Conservation (phyloP, 2,888 invertebrate genomes). For the Notodonta dromedarius region DNA sequence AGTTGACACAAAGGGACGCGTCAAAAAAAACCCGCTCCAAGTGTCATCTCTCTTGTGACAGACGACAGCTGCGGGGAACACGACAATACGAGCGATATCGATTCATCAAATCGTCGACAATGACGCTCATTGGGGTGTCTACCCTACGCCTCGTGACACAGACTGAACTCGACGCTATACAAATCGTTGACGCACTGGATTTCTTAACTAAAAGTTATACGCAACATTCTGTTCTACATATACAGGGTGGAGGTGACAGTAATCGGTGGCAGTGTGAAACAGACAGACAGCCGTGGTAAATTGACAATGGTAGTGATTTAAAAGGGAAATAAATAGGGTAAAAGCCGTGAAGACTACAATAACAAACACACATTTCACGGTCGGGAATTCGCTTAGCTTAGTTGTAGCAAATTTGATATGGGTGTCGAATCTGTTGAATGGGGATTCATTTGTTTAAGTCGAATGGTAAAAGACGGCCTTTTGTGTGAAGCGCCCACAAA, state of each 20-base stretch:
- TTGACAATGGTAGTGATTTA: constrained; percentile 77
- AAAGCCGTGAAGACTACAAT: constrained; percentile 75
- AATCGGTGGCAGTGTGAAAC: constrained; percentile 54
- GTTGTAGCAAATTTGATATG: constrained; percentile 69
- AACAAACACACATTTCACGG: constrained; percentile 81
- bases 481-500: constrained; percentile 20
- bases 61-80: constrained; percentile 78
- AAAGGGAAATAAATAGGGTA: constrained; percentile 77
- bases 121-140: constrained; percentile 64
- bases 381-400: constrained; percentile 56
- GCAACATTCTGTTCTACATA: constrained; percentile 36
- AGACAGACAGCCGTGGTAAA: constrained; percentile 73
- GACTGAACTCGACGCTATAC: constrained; percentile 36
- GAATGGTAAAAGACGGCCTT: constrained; percentile 16
- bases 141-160: constrained; percentile 59
- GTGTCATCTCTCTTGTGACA: constrained; percentile 78
- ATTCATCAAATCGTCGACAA: constrained; percentile 76
- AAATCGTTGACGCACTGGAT: constrained; percentile 36
- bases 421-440: constrained; percentile 49
- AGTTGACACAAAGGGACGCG: constrained; percentile 68
- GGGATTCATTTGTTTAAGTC: constrained; percentile 38
- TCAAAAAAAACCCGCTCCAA: constrained; percentile 71
- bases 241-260: constrained; percentile 53
- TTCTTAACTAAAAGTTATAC: constrained; percentile 15
- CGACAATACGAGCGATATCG: constrained; percentile 72